Percentiles rank a stretch among this genome's conserved stretches.
Conservation (phyloP, 1,140 invertebrate species). For the Caenorhabditis brenneri region DNA sequence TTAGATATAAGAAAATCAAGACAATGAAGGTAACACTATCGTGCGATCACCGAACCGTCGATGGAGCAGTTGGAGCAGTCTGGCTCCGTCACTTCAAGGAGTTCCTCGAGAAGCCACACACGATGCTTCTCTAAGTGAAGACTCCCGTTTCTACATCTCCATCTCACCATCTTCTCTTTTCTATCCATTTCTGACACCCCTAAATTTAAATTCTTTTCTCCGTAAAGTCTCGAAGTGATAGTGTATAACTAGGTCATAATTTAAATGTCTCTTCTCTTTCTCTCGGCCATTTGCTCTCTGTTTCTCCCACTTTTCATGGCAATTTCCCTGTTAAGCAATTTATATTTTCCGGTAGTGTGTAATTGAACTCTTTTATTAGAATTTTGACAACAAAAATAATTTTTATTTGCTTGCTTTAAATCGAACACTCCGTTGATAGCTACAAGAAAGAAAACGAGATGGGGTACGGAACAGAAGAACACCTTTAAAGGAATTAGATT, state of each 20-base stretch:
- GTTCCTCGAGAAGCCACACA: conserved; percentile 76
- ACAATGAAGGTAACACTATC: conserved; percentile 78
- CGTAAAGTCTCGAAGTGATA: conserved; percentile 14
- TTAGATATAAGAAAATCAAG: conserved; percentile 74
- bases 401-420: no score
- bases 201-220: background rate
- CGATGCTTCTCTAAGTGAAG: conserved; percentile 76
- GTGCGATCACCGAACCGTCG: conserved; percentile 80
- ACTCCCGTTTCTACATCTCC: background rate
- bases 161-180: no score
- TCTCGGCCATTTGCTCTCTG: background rate
- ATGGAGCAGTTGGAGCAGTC: conserved; percentile 79
- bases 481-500: no score
- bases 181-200: background rate
- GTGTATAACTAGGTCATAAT: conserved; percentile 34
- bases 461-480: no score
- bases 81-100: conserved; percentile 78
- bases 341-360: conserved; percentile 33
- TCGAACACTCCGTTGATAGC: no score
- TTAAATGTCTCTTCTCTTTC: background rate
- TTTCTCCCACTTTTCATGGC: background rate
- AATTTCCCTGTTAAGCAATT: conserved; percentile 14
- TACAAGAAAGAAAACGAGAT: no score
- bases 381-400: no score
- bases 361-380: no score